These are phyloP conservation scores for Bombyx mandarina DNA, from an alignment of 1,140 invertebrate species.

Conservation along the genomic window DNA sequence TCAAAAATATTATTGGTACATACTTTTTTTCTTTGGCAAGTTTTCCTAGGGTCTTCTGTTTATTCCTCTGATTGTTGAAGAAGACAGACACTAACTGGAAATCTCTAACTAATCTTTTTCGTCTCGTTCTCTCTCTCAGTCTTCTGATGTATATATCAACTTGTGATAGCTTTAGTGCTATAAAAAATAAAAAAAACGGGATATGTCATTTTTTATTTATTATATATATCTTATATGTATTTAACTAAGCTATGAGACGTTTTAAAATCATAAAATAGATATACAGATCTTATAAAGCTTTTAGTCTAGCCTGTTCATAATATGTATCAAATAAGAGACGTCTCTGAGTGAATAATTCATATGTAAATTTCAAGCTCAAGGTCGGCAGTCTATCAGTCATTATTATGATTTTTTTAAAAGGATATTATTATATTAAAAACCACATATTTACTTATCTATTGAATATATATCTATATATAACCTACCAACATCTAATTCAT, in stretches of 20 bases:
- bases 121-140: constrained; percentile 85
- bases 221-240: no score
- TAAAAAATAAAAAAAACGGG: constrained; percentile 18
- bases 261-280: no score
- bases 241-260: no score
- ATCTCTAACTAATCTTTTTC: constrained; percentile 90
- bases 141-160: constrained; percentile 92
- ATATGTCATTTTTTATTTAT: not conserved
- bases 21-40: constrained; percentile 83
- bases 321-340: no score
- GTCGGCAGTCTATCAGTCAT: no score
- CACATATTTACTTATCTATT: not conserved
- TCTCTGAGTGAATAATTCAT: no score
- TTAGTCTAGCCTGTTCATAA: no score
- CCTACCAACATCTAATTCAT: constrained; percentile 85
- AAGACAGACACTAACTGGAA: constrained; percentile 88
- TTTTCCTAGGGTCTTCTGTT: constrained; percentile 77
- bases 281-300: no score
- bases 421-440: not conserved
- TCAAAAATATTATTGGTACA: constrained; percentile 23
- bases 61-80: constrained; percentile 76
- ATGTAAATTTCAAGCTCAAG: no score
- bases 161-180: constrained; percentile 79
- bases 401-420: not conserved
- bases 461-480: not conserved